A percentile compares a stretch with the other conserved stretches of the same genome.
These are phyloP conservation scores for Rhagoletis zephyria DNA, from an alignment of 1,140 invertebrate genomes.

Conservation along the genomic window DNA sequence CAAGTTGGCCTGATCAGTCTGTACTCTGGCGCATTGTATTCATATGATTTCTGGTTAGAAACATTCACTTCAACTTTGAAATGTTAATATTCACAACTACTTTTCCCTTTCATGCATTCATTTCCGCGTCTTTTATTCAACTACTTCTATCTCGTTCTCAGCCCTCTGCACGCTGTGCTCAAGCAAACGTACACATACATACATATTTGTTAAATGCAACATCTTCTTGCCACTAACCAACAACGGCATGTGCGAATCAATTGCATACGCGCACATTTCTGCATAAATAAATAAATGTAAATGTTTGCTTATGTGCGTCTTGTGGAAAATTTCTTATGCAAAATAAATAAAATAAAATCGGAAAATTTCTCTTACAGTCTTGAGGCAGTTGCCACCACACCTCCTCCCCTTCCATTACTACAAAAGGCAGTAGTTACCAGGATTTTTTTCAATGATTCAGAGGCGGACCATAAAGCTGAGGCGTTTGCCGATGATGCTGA, in stretches of 20 bases:
- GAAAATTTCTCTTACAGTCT: neutral
- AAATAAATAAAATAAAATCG: slow-evolving; percentile 8
- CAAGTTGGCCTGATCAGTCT: too few relatives aligned
- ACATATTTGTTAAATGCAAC: neutral
- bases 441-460: neutral
- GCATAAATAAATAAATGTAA: neutral
- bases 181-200: neutral
- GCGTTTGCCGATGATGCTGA: neutral
- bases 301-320: slow-evolving; percentile 23
- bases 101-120: too few relatives aligned
- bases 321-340: neutral
- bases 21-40: too few relatives aligned
- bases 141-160: too few relatives aligned
- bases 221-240: neutral
- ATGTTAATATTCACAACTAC: too few relatives aligned
- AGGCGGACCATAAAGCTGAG: too few relatives aligned
- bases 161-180: neutral
- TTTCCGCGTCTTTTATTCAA: too few relatives aligned
- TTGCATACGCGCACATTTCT: neutral
- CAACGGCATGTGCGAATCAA: neutral
- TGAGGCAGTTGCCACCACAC: too few relatives aligned
- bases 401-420: too few relatives aligned
- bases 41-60: too few relatives aligned
- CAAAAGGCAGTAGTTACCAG: neutral
- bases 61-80: too few relatives aligned